phyloP scores from a whole-genome alignment of 2,888 invertebrate genomes.

The Philopedon plagiatum region DNA sequence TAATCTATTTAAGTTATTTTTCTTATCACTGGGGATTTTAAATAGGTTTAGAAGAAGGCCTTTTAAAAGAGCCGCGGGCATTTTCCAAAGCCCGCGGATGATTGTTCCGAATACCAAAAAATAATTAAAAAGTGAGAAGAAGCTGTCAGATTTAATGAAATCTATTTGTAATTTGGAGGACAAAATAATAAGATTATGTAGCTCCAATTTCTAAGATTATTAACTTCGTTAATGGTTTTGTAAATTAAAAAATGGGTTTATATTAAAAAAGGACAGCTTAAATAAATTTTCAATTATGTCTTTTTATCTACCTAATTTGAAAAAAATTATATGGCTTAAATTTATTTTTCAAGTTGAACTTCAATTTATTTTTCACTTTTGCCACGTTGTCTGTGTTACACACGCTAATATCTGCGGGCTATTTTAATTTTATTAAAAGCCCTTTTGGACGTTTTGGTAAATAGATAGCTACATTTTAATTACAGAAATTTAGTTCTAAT shows the following conservation, averaged over 20 bases:
- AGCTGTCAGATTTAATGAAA: conserved; percentile 29
- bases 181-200: conserved; percentile 7
- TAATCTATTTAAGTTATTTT: conserved; percentile 33
- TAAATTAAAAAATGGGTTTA: background rate
- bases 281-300: background rate
- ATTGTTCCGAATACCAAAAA: conserved; percentile 25
- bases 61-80: conserved; percentile 20
- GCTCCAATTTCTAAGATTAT: conserved; percentile 2
- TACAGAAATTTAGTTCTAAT: no score
- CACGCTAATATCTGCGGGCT: no score
- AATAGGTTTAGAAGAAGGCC: conserved; percentile 20
- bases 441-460: no score
- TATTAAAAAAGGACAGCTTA: background rate
- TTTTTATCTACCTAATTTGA: no score
- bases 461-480: no score
- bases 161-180: conserved; percentile 13
- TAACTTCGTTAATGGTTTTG: background rate
- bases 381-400: no score
- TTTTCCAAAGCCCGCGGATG: conserved; percentile 11
- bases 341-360: no score
- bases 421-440: no score
- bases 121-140: conserved; percentile 28
- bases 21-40: conserved; percentile 20
- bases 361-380: no score
- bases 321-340: no score